Percentiles rank a stretch among this genome's conserved stretches.
These are phyloP conservation scores for Tarsius wallacei DNA, from an alignment of 2,797 vertebrate genomes.

Conservation along the genomic window DNA sequence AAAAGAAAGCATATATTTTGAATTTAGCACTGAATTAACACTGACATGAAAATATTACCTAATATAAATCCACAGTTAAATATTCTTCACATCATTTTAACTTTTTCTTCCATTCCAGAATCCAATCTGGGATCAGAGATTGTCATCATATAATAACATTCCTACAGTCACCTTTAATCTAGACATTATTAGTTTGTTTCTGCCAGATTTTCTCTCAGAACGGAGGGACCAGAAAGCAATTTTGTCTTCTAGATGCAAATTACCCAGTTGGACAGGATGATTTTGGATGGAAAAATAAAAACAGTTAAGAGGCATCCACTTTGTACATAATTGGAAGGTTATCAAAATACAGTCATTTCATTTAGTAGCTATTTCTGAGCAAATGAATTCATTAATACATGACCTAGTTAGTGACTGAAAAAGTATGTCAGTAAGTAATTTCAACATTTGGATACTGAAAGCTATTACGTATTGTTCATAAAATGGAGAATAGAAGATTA, in stretches of 20 bases:
- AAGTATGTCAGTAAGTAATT: slow-evolving; percentile 5
- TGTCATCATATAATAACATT: not conserved
- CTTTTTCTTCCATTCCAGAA: slow-evolving; percentile 4
- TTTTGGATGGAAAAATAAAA: slow-evolving; percentile 44
- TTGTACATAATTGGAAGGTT: slow-evolving; percentile 22
- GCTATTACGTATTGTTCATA: slow-evolving; percentile 23
- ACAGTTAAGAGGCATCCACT: not conserved
- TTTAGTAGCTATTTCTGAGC: not conserved
- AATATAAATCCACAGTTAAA: not conserved
- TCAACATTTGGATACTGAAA: slow-evolving; percentile 53
- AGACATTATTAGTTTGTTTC: not conserved
- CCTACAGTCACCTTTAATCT: not conserved
- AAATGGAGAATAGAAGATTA: slow-evolving; percentile 43
- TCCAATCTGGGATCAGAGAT: not conserved
- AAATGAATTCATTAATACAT: slow-evolving; percentile 32
- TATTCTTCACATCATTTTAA: not conserved
- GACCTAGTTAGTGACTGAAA: not conserved
- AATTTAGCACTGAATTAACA: not conserved
- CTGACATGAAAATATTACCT: not conserved
- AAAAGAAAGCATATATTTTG: not conserved
- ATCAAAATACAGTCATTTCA: not conserved
- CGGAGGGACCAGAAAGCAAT: not conserved
- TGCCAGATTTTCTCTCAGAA: not conserved
- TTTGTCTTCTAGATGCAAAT: not conserved
- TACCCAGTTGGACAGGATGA: not conserved